Evolutionary conservation across 2,797 vertebrate species (phyloP), one percentile per base, ranked within the genome.

Genomic region (Enoplosus armatus): DNA sequence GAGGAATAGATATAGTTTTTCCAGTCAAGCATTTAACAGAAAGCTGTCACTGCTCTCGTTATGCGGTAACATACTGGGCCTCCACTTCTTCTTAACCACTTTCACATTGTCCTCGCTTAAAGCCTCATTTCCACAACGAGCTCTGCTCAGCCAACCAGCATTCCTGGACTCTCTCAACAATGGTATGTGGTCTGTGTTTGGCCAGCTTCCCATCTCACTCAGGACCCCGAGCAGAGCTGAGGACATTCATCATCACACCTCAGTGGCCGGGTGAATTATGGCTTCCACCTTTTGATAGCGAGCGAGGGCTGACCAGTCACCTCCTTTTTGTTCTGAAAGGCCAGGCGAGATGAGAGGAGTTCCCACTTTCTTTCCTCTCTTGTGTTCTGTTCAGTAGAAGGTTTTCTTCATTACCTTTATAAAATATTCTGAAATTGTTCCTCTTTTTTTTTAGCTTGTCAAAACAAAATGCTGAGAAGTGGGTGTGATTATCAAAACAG

Each of bases 161-260:
- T 86, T 84, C 85, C 75, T 69, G 51, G 48, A 10, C 68, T 75
- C 74, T 70, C 75, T 74, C 53, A 60, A 60, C 75, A 83, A 75
- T 80, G 85, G 85, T 75, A 90, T 87, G 87, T 58, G 65, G 54
- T 59, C 45, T 50, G 33, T 55, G 68, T 84, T 90, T 87, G 83
- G 76, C 72, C 67, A n/a, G 63, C 31, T 72, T 82, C 72, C 68
- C 68, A n/a, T 64, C 37, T 69, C 48, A 18, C 65, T 82, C 29
- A 22, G 27, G 55, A 14, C 65, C 65, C 48, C 18, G 59, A 77
- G 53, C 60, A 72, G 80, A 69, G 77, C 60, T 22, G 58, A 80
- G 70, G 59, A 58, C 51, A 26, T 89, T 82, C 47, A 85, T 90
- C 87, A 87, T 84, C 60, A 41, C 69, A 76, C 78, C 87, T 93